A percentile compares a stretch with the other conserved stretches of the same genome.
Conservation (phyloP, 2,888 invertebrate species). For the Suillia variegata region DNA sequence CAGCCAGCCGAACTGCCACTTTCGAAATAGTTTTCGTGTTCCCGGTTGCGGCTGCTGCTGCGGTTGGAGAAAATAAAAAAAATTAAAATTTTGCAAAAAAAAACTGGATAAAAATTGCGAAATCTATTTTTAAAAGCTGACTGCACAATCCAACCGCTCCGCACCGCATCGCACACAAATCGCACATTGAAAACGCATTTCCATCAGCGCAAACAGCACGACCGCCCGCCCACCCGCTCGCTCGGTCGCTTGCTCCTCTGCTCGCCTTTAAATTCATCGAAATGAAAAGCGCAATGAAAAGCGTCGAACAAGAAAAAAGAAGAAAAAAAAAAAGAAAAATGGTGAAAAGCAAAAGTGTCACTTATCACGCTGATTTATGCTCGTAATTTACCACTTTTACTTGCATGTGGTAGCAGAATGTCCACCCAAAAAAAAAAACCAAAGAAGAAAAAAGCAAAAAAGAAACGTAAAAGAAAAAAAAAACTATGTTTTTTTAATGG, state of each 20-base stretch:
- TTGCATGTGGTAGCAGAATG: not conserved
- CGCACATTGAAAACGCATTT: not conserved
- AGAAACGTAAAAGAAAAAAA: no score
- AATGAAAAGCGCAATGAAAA: not conserved
- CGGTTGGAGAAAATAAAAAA: not conserved
- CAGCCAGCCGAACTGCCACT: no score
- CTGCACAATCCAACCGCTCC: not conserved
- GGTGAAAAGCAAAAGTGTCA: slow-evolving; percentile 37
- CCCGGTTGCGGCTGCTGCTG: no score
- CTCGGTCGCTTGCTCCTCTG: no score
- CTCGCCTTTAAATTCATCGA: no score
- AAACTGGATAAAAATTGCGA: no score
- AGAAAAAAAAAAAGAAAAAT: no score
- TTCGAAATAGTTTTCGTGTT: no score
- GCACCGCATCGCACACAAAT: not conserved
- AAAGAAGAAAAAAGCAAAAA: not conserved
- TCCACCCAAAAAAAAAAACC: not conserved
- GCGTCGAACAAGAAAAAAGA: no score
- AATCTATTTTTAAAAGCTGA: not conserved
- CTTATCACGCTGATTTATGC: slow-evolving; percentile 50
- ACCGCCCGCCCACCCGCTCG: not conserved
- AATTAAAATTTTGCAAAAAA: not conserved
- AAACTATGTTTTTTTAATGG: not conserved
- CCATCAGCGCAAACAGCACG: not conserved
- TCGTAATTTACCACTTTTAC: slow-evolving; percentile 45